Conservation (phyloP, 2,888 invertebrate species). For the Panzeria rudis region DNA sequence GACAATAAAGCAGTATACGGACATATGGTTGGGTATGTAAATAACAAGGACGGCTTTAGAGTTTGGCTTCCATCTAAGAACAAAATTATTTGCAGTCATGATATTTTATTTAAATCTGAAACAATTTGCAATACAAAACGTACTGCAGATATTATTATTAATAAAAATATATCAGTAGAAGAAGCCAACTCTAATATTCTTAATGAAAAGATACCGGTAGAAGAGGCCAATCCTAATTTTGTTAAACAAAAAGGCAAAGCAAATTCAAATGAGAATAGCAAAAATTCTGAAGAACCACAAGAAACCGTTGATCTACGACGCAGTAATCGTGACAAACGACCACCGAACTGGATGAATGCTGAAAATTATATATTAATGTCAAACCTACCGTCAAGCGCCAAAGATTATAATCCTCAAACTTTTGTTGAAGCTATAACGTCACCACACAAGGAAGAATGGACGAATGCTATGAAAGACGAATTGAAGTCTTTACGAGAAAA, state of each 20-base stretch:
- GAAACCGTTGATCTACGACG: slow-evolving; percentile 14
- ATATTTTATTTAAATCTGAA: slow-evolving; percentile 45
- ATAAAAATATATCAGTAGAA: slow-evolving; percentile 21
- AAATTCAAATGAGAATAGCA: background rate
- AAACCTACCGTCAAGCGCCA: background rate
- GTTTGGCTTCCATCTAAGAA: slow-evolving; percentile 33
- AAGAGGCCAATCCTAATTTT: background rate
- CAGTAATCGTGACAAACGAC: slow-evolving; percentile 22
- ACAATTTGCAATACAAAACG: slow-evolving; percentile 13
- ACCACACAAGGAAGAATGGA: slow-evolving; percentile 59
- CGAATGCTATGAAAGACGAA: slow-evolving; percentile 61
- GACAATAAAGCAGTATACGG: slow-evolving; percentile 24
- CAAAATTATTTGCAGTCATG: slow-evolving; percentile 38
- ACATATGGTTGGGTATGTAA: slow-evolving; percentile 38
- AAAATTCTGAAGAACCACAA: background rate
- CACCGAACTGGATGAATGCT: slow-evolving; percentile 20
- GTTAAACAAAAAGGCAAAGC: background rate
- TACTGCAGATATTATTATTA: slow-evolving; percentile 5
- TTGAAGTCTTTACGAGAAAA: slow-evolving; percentile 56
- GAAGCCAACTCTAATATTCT: no score
- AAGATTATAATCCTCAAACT: slow-evolving; percentile 17
- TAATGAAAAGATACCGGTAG: no score
- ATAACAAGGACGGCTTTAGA: slow-evolving; percentile 30
- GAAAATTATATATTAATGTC: slow-evolving; percentile 12
- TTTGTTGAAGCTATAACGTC: slow-evolving; percentile 57